These are phyloP conservation scores for Tyria jacobaeae DNA, from an alignment of 2,888 invertebrate species.

Conservation along the genomic window DNA sequence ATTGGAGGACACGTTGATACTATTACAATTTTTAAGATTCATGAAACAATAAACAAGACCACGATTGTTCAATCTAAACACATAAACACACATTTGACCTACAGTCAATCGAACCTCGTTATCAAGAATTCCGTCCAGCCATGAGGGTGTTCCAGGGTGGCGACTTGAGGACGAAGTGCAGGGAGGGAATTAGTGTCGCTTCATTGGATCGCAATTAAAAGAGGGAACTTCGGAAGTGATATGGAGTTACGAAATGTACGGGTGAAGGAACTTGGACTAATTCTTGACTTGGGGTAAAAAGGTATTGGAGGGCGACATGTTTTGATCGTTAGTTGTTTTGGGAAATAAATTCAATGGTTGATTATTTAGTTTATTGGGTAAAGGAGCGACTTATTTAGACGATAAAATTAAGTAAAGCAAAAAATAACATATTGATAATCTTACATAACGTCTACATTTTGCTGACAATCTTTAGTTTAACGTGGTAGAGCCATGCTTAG, in stretches of 20 bases:
- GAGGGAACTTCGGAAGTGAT: conserved; percentile 66
- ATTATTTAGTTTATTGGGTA: background rate
- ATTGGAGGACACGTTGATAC: too few species aligned
- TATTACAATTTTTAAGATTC: too few species aligned
- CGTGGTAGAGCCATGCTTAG: too few species aligned
- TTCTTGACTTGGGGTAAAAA: conserved; percentile 38
- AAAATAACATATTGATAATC: too few species aligned
- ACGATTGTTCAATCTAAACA: conserved; percentile 22
- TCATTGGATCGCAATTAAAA: conserved; percentile 85
- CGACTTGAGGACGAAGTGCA: conserved; percentile 25
- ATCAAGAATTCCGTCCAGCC: conserved; percentile 26
- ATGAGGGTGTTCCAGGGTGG: conserved; percentile 16
- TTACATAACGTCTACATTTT: too few species aligned
- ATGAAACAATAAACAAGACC: conserved; percentile 3
- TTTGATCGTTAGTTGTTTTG: conserved; percentile 16
- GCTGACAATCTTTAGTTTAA: too few species aligned
- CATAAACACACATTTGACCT: conserved; percentile 34
- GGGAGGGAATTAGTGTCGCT: conserved; percentile 75
- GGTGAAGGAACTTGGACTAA: conserved; percentile 36
- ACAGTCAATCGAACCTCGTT: conserved; percentile 40
- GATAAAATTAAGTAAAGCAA: too few species aligned
- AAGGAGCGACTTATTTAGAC: too few species aligned
- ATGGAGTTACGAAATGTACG: conserved; percentile 50
- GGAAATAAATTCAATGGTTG: conserved; percentile 3
- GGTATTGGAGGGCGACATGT: conserved; percentile 17